Evolutionary conservation across 2,113 vertebrate genomes (phyloP).

Genomic region (Progne subis): DNA sequence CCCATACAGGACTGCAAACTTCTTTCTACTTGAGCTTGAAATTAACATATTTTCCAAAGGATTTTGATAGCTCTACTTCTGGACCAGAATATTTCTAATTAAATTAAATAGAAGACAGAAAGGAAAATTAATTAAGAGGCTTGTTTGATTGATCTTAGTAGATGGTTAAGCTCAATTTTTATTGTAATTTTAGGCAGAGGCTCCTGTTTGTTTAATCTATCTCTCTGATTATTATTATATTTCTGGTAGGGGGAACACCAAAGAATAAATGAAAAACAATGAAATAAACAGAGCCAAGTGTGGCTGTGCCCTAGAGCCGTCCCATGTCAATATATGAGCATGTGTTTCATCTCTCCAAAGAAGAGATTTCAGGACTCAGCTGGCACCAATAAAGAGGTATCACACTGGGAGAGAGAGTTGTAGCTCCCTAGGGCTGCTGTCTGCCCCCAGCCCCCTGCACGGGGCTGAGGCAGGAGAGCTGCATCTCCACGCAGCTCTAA

Average conservation of each 20-base stretch:
- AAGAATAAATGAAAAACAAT: slow-evolving; percentile 40
- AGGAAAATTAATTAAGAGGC: slow-evolving; percentile 17
- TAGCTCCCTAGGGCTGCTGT: not conserved
- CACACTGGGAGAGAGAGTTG: not conserved
- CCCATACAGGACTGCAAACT: not conserved
- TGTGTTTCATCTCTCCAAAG: slow-evolving; percentile 27
- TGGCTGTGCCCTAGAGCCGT: slow-evolving; percentile 37
- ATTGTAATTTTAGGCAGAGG: slow-evolving; percentile 11
- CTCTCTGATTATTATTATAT: slow-evolving; percentile 27
- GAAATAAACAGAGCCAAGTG: slow-evolving; percentile 40
- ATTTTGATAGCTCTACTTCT: not conserved
- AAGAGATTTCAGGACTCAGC: slow-evolving; percentile 37
- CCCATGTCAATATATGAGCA: not conserved
- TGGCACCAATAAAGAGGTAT: slow-evolving; percentile 30
- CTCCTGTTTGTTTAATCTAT: slow-evolving; percentile 38
- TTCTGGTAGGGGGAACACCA: slow-evolving; percentile 13
- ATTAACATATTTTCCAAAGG: not conserved
- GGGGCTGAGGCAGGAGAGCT: not conserved
- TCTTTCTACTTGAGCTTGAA: not conserved
- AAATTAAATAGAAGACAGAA: not conserved
- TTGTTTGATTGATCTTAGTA: slow-evolving; percentile 25
- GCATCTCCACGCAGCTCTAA: not conserved
- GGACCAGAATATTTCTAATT: slow-evolving; percentile 9
- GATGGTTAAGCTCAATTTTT: not conserved
- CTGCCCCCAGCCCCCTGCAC: not conserved